phyloP scores from a whole-genome alignment of 2,797 vertebrate species.

The Intellagama lesueurii region DNA sequence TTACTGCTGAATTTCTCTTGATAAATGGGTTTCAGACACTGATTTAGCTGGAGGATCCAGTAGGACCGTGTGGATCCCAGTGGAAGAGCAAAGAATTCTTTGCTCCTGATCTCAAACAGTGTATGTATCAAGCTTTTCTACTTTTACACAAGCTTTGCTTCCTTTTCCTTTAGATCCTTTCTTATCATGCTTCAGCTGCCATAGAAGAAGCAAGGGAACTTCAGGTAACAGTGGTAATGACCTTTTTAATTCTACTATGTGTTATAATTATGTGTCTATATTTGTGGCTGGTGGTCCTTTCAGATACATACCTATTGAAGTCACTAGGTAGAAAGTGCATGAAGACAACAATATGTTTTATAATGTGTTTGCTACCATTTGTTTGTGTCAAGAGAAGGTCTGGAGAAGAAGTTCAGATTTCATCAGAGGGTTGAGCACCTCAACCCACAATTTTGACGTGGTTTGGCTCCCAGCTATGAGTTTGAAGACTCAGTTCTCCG shows the following conservation, averaged over 20 bases:
- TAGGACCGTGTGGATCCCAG: neutral
- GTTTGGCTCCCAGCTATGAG: neutral
- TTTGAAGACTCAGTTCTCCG: neutral
- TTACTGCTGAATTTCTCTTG: neutral
- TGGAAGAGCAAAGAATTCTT: neutral
- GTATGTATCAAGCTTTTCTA: neutral
- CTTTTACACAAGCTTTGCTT: constrained; percentile 28
- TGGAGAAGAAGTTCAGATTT: neutral
- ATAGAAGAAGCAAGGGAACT: constrained; percentile 93
- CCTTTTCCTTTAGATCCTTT: constrained; percentile 85
- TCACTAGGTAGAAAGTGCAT: neutral
- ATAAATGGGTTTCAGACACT: neutral
- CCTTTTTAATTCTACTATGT: constrained; percentile 64
- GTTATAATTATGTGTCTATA: neutral
- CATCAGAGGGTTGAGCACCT: neutral
- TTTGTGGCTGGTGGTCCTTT: neutral
- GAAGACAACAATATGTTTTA: neutral
- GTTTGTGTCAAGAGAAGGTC: neutral
- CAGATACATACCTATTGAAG: neutral
- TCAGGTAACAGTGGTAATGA: constrained; percentile 92
- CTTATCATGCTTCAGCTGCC: constrained; percentile 92
- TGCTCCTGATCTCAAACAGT: neutral
- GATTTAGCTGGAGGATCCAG: neutral
- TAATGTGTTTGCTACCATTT: neutral
- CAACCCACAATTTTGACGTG: too few relatives aligned